Percentiles rank a stretch among this genome's conserved stretches.
Conservation (phyloP, 2,888 invertebrate genomes). For the Erebia aethiops region DNA sequence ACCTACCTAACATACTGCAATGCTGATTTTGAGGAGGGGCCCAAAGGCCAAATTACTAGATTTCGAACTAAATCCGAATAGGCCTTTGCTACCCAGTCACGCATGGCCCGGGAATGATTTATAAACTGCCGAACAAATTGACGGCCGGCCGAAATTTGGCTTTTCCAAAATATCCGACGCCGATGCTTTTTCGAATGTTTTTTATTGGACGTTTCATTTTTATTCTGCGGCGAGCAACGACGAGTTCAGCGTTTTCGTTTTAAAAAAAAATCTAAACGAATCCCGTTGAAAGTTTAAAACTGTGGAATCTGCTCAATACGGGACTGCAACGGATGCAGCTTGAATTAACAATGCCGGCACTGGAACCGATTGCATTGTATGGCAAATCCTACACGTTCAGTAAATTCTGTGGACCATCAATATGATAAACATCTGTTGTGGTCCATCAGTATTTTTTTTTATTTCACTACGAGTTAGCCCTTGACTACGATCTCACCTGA, state of each 20-base stretch:
- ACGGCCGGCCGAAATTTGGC: slow-evolving; percentile 32
- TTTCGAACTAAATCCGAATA: slow-evolving; percentile 14
- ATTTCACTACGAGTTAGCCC: too few relatives aligned
- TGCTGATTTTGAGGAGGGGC: too few relatives aligned
- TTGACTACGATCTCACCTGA: too few relatives aligned
- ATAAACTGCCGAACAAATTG: slow-evolving; percentile 40
- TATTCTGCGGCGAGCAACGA: slow-evolving; percentile 32
- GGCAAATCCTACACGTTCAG: too few relatives aligned
- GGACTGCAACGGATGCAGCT: slow-evolving; percentile 28
- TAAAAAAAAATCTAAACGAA: slow-evolving; percentile 24
- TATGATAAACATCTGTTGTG: too few relatives aligned
- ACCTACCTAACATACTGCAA: too few relatives aligned
- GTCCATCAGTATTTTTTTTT: too few relatives aligned
- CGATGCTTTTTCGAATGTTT: slow-evolving; percentile 27
- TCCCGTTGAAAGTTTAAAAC: slow-evolving; percentile 34
- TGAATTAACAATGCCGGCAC: slow-evolving; percentile 36
- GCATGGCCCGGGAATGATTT: slow-evolving; percentile 39
- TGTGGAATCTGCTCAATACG: slow-evolving; percentile 35
- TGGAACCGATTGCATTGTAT: slow-evolving; percentile 8
- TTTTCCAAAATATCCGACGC: slow-evolving; percentile 29
- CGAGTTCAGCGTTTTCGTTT: slow-evolving; percentile 30
- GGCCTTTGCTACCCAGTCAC: slow-evolving; percentile 10
- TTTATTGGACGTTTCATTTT: slow-evolving; percentile 35
- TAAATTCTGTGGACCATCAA: too few relatives aligned
- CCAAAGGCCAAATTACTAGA: not conserved